Evolutionary conservation across 2,113 vertebrate species (phyloP).

Genomic region (Oreochromis spilurus): DNA sequence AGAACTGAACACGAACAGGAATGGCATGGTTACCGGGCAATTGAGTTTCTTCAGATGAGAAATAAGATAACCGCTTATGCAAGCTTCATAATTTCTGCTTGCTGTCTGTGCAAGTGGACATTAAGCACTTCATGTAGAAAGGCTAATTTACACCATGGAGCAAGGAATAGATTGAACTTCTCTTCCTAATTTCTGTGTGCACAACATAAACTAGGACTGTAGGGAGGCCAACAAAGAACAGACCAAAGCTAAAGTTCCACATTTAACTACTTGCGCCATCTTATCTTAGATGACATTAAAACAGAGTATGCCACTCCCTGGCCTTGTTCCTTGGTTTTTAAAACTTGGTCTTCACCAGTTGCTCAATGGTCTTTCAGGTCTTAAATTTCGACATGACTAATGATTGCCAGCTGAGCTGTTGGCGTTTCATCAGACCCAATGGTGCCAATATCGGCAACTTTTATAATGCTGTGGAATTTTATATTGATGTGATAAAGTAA

Average conservation of each 20-base stretch:
- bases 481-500: not conserved
- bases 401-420: not conserved
- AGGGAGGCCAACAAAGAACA: not conserved
- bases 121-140: not conserved
- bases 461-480: not conserved
- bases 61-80: not conserved
- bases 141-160: not conserved
- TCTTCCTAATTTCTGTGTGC: no score
- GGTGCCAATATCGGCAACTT: not conserved
- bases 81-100: fast-evolving
- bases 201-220: not conserved
- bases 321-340: not conserved
- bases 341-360: not conserved
- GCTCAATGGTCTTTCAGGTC: not conserved
- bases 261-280: not conserved
- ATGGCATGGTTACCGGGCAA: not conserved
- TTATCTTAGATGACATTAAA: not conserved
- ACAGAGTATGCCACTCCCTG: not conserved
- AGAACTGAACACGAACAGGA: not conserved
- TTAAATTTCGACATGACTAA: not conserved
- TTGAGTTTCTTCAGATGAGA: not conserved
- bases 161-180: not conserved
- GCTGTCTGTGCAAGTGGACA: fast-evolving
- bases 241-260: not conserved
- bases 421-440: not conserved